These are phyloP conservation scores for Cephus sareptanus DNA, from an alignment of 2,888 invertebrate genomes.

Conservation along the genomic window DNA sequence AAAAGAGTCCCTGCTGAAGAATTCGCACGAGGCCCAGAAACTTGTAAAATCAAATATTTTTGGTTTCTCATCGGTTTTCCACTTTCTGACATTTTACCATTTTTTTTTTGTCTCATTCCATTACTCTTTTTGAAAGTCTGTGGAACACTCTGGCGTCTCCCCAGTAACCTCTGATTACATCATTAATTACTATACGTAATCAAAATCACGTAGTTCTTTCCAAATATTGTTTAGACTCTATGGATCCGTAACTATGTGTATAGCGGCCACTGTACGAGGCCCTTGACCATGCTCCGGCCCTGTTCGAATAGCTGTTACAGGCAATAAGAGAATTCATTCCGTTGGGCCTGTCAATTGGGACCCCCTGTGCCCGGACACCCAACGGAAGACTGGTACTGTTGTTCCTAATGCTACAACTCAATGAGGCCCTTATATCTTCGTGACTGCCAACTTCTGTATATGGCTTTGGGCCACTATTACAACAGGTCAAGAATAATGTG, in stretches of 20 bases:
- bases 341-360: conserved; percentile 77
- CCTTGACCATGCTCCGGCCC: conserved; percentile 70
- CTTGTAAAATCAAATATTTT: neutral
- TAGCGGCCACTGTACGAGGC: conserved; percentile 68
- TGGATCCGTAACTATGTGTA: conserved; percentile 70
- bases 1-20: neutral
- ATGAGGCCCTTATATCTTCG: conserved; percentile 52
- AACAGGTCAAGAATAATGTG: conserved; percentile 58
- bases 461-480: conserved; percentile 55
- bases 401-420: conserved; percentile 53
- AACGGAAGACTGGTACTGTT: conserved; percentile 37
- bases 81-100: neutral
- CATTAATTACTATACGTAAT: neutral
- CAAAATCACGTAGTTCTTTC: conserved; percentile 59
- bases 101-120: neutral
- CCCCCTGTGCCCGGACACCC: conserved; percentile 56
- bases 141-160: neutral
- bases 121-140: neutral
- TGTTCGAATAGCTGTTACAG: conserved; percentile 81
- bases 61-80: neutral
- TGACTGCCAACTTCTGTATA: conserved; percentile 59
- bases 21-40: neutral
- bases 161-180: neutral
- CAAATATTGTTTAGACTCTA: conserved; percentile 60
- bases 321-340: conserved; percentile 81